phyloP scores from a whole-genome alignment of 2,797 vertebrate species.

The Cuculus canorus region DNA sequence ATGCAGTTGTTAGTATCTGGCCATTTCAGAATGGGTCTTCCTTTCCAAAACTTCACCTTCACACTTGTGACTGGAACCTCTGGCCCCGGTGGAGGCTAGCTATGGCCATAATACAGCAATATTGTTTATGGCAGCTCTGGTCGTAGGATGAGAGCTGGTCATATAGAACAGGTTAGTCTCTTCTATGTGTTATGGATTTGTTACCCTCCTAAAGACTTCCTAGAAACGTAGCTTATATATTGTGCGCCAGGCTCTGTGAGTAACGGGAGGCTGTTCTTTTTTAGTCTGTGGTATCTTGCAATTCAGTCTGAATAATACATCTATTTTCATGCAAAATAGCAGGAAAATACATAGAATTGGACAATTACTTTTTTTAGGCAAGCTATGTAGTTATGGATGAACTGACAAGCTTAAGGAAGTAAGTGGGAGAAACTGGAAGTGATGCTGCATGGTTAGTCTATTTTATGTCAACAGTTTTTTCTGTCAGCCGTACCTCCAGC shows the following conservation, averaged over 20 bases:
- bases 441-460: not conserved
- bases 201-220: not conserved
- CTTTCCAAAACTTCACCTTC: not conserved
- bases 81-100: not conserved
- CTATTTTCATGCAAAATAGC: not conserved
- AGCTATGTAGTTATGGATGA: not conserved
- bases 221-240: not conserved
- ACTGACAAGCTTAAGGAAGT: not conserved
- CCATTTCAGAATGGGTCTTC: not conserved
- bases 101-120: not conserved
- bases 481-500: not conserved
- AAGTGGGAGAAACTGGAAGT: not conserved
- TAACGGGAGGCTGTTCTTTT: not conserved
- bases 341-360: not conserved
- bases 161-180: not conserved
- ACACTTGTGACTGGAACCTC: not conserved
- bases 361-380: not conserved
- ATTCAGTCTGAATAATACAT: not conserved
- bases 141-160: not conserved
- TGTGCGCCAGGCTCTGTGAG: not conserved
- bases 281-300: not conserved
- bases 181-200: not conserved
- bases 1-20: not conserved
- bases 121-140: not conserved
- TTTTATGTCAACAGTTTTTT: not conserved